Base-by-base conservation (phyloP, 1,140 invertebrate genomes). In the Brachystomella parvula region DNA sequence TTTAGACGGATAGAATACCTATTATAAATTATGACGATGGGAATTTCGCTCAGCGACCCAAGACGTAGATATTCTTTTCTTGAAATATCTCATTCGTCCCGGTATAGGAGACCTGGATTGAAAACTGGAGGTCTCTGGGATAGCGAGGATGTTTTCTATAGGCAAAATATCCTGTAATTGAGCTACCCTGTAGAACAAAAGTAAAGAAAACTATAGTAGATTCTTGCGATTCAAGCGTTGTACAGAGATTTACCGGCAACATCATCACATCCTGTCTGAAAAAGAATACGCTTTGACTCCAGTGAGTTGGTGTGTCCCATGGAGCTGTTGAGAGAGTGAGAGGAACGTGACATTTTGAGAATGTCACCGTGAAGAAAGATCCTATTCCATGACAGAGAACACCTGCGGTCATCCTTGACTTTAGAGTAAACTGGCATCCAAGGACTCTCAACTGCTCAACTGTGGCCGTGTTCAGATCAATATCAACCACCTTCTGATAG, bases 231-330 rank as follows among this genome's bases (percentile, higher is more conserved):
- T 6, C 35, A 30, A 32, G 17, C 19, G 31, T 15, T 61, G 9
- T 33, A 30, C 15, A n/a, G n/a, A n/a, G 9, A 61, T 12, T 61
- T 68, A 70, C 86, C 72, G 91, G 92, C 75, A 95, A 94, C 1
- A 95, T 90, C 3, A 93, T 93, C 81, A 97, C 85, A 73, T 94
- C 93, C 66, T 96, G 90, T 74, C 97, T 89, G 71, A 99, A 87
- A 77, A 99, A 99, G 78, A 99, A 99, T 2, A 98, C 94, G 0
- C 96, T 99, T 79, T 99, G 96, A 78, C 98, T 98, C 96, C 96
- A 99, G 76, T 99, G 96, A 1, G 97, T 99, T 77, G 98, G 98
- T 3, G 89, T 88, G 1, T 90, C 88, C 75, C 97, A 94, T 0
- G 97, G 97, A 1, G 92, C 92, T 70, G 97, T 99, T 70, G 94